Base-by-base conservation (phyloP, 35 echinoderm and acorn worm genomes). In the Stichopus chloronotus region DNA sequence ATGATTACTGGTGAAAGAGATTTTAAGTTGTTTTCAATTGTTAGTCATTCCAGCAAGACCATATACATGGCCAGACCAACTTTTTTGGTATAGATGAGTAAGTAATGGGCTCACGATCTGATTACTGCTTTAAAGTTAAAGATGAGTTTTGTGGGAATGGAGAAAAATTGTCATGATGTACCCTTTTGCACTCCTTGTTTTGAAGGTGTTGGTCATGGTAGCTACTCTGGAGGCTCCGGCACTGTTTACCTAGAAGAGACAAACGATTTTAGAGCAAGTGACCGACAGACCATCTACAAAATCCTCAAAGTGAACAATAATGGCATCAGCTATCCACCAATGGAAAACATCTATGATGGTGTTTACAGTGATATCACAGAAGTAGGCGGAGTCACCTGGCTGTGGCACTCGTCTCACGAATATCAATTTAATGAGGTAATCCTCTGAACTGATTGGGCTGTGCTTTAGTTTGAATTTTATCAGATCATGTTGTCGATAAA, bases 371-470 rank as follows among this genome's bases (percentile, higher is more conserved):
- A 97, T 55, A 97, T 97, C 87, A 91, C 76, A 21, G 25, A 93
- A 52, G 68, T 94, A n/a, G 96, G 96, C 43, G 96, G 96, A 2
- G 94, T 97, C 63, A 97, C 96, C 1, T 97, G 96, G 96, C 63
- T 97, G 1, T 97, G 88, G 79, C 96, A 97, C 95, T 76, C 87
- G 5, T 91, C 85, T 52, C 59, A 97, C 56, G 82, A 90, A 17
- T 97, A 97, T 83, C 54, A 72, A 23, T 97, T 97, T 95, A 92
- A 97, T 91, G 96, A 97, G 92, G 96, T 93, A 65, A 65, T 43
- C 30, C 30, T 43, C 3, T 43, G 30, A 43, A 43, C 30, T 43
- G 30, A 43, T 43, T 3, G 30, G 30, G 30, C 30, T 43, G 1
- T 43, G 3, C 3, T 43, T 43, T 43, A 1, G 3, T 43, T 43